Evolutionary conservation across 2,797 vertebrate species (phyloP), one percentile per base, ranked within the genome.

Genomic region (Siniperca scherzeri): DNA sequence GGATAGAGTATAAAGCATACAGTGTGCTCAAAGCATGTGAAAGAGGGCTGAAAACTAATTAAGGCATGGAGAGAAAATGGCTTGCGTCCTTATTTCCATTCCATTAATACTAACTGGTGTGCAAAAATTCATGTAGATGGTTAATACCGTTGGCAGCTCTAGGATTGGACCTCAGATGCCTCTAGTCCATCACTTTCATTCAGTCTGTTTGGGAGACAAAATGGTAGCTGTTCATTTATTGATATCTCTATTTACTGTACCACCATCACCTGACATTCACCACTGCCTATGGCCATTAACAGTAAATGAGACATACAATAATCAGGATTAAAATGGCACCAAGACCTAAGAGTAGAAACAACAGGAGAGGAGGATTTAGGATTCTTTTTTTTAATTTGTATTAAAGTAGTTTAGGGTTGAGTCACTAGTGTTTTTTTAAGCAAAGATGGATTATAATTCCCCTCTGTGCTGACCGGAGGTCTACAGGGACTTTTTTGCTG

Each of bases 191-290:
- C 53, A 8, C 50, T 71, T 74, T 78, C 17, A 61, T 55, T 82
- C 30, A 69, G 27, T 42, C n/a, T 50, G 25, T 65, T 70, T 56
- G 44, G 36, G 38, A 36, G 40, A 78, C 16, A 79, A 87, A 80
- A 52, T 55, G 40, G 1, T 38, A 36, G 74, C 78, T 86, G 74
- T 84, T 92, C 1, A 89, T 89, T 94, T 92, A 93, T 94, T 93
- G 70, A 94, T 90, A 75, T 61, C 22, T 87, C 73, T 30, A 90
- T 93, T 89, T 87, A 72, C 64, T 82, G n/a, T 52, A 25, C 70
- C 4, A 3, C 46, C 25, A 55, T 74, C 67, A 52, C 25, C 52
- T 65, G 69, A 52, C 42, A 44, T 74, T 74, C 38, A 46, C 19
- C 17, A 19, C 42, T 22, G 60, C 56, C 69, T n/a, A 11, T 38